Percentiles rank a stretch among this genome's conserved stretches.
phyloP scores from a whole-genome alignment of 1,140 invertebrate genomes.

The Drosophila ambigua region DNA sequence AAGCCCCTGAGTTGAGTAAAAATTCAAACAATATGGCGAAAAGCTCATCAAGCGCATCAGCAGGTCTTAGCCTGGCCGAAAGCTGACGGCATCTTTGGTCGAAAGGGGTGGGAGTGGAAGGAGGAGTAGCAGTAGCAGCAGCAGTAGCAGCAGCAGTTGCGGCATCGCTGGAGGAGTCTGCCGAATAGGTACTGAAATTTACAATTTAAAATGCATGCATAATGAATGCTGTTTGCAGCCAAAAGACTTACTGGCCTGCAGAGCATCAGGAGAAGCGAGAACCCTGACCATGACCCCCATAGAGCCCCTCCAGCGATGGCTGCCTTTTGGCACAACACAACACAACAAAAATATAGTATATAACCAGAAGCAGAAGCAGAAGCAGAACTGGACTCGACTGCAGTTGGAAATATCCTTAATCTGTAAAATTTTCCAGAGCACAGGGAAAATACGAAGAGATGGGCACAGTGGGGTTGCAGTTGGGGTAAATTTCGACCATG shows the following conservation, averaged over 20 bases:
- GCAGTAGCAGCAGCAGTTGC: slow-evolving; percentile 26
- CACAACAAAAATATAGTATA: slow-evolving; percentile 17
- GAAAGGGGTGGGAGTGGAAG: background rate
- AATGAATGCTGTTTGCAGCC: slow-evolving; percentile 68
- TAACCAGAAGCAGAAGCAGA: slow-evolving; percentile 26
- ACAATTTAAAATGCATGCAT: slow-evolving; percentile 80
- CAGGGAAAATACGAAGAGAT: slow-evolving; percentile 16
- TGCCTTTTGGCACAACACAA: slow-evolving; percentile 12
- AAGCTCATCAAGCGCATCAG: slow-evolving; percentile 76
- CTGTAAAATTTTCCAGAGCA: slow-evolving; percentile 47
- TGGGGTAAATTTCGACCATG: slow-evolving; percentile 13
- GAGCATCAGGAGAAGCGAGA: slow-evolving; percentile 24
- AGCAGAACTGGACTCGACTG: slow-evolving; percentile 26
- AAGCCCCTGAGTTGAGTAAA: slow-evolving; percentile 45
- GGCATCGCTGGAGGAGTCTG: slow-evolving; percentile 12
- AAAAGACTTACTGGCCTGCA: slow-evolving; percentile 49
- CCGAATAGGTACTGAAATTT: slow-evolving; percentile 59
- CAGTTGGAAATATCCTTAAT: slow-evolving; percentile 63
- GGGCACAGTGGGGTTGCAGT: too few relatives aligned
- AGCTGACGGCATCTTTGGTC: slow-evolving; percentile 44
- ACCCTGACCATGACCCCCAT: slow-evolving; percentile 31
- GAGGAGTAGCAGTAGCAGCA: slow-evolving; percentile 20
- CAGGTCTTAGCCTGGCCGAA: slow-evolving; percentile 61
- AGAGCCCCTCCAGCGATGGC: background rate
- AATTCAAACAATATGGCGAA: slow-evolving; percentile 71